A percentile compares a stretch with the other conserved stretches of the same genome.
Evolutionary conservation across 2,113 vertebrate species (phyloP).

Genomic region (Myxocyprinus asiaticus): DNA sequence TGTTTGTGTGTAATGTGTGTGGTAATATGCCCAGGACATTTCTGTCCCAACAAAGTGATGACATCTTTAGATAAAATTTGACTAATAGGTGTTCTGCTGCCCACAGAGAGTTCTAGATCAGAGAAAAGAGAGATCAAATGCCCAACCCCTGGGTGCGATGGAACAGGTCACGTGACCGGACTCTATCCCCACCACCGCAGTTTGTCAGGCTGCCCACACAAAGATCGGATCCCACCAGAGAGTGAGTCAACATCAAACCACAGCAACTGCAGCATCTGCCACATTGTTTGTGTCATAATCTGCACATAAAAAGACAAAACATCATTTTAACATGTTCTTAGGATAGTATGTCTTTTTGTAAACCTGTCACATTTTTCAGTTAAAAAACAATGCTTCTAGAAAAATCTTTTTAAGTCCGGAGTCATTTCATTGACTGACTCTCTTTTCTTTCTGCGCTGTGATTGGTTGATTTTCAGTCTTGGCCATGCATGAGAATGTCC

Average conservation of each 20-base stretch:
- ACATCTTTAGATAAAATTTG: slow-evolving; percentile 2
- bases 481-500: slow-evolving; percentile 98
- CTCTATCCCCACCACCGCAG: slow-evolving; percentile 97
- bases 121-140: slow-evolving; percentile 98
- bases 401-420: too few species aligned
- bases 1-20: background rate
- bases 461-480: slow-evolving; percentile 78
- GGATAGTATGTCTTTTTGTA: too few species aligned
- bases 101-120: slow-evolving; percentile 84
- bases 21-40: background rate
- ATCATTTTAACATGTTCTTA: too few species aligned
- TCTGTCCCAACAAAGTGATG: too few species aligned
- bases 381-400: too few species aligned
- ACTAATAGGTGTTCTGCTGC: slow-evolving; percentile 33
- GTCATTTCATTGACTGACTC: background rate
- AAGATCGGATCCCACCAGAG: slow-evolving; percentile 98
- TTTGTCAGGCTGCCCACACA: slow-evolving; percentile 97
- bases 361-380: too few species aligned
- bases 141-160: slow-evolving; percentile 95
- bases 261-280: too few species aligned
- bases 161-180: slow-evolving; percentile 94
- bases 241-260: slow-evolving; percentile 79
- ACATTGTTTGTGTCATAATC: too few species aligned
- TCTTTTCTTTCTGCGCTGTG: slow-evolving; percentile 4
- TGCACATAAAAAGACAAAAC: too few species aligned